phyloP scores from a whole-genome alignment of 1,140 invertebrate genomes.

The Trinorchestia longiramus region DNA sequence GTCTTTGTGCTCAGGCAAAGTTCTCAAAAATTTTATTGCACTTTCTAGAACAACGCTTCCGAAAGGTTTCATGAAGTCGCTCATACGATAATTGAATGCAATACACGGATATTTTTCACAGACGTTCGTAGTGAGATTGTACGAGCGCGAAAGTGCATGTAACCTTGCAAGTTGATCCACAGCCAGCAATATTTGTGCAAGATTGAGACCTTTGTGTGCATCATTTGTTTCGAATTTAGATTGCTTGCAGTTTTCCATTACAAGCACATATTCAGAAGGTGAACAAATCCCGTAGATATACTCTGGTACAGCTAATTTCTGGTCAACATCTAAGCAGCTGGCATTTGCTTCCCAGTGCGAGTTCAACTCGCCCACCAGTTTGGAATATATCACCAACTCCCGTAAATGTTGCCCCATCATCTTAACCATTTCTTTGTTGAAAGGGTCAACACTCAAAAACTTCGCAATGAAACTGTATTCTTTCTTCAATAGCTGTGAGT shows the following conservation, averaged over 20 bases:
- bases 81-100: conserved; percentile 60
- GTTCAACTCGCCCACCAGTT: conserved; percentile 59
- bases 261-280: conserved; percentile 63
- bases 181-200: conserved; percentile 61
- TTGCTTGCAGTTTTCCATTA: conserved; percentile 64
- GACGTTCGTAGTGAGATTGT: conserved; percentile 61
- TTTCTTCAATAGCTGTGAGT: conserved; percentile 49
- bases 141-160: conserved; percentile 64
- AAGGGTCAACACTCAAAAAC: conserved; percentile 62
- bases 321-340: not conserved
- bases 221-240: conserved; percentile 61
- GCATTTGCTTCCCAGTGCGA: not conserved
- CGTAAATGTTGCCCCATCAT: conserved; percentile 58
- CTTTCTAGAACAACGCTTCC: conserved; percentile 59
- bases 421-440: conserved; percentile 60
- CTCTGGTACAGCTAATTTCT: conserved; percentile 58
- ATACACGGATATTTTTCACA: conserved; percentile 61
- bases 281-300: conserved; percentile 65
- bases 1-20: conserved; percentile 63
- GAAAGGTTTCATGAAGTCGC: conserved; percentile 62
- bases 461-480: conserved; percentile 63
- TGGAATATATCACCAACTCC: conserved; percentile 64
- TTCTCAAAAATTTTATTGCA: conserved; percentile 61
- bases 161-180: conserved; percentile 63
- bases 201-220: conserved; percentile 57